Evolutionary conservation across 2,797 vertebrate genomes (phyloP).

Genomic region (Sebastes itinus): DNA sequence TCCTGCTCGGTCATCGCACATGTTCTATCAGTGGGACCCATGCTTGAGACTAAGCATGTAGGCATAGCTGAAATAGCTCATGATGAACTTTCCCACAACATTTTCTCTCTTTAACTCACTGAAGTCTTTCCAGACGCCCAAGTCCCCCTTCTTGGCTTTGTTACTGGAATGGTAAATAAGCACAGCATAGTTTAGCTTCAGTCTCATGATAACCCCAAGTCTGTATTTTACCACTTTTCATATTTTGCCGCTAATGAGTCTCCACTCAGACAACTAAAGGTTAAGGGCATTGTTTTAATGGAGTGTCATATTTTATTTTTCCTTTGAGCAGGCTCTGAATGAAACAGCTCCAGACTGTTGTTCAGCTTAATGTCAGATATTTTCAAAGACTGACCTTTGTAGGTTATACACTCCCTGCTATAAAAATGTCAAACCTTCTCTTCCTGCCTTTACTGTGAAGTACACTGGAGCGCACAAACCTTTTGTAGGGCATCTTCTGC

Average conservation of each 20-base stretch:
- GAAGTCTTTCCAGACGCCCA: constrained; percentile 66
- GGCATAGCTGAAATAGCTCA: constrained; percentile 82
- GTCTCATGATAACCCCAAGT: constrained; percentile 56
- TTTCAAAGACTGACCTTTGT: constrained; percentile 74
- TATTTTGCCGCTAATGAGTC: constrained; percentile 50
- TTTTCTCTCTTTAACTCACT: constrained; percentile 61
- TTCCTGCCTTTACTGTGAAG: constrained; percentile 48
- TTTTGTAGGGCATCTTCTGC: constrained; percentile 43
- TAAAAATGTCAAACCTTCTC: constrained; percentile 66
- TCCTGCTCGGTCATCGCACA: constrained; percentile 77
- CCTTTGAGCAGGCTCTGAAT: constrained; percentile 33
- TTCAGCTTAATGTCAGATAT: constrained; percentile 60
- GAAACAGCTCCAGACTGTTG: constrained; percentile 54
- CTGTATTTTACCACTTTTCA: constrained; percentile 47
- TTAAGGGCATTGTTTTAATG: constrained; percentile 69
- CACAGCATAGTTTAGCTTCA: constrained; percentile 49
- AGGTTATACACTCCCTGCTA: constrained; percentile 59
- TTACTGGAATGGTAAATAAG: constrained; percentile 67
- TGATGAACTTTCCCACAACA: constrained; percentile 86
- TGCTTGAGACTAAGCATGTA: constrained; percentile 60
- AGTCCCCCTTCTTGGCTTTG: constrained; percentile 41
- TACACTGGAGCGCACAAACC: not conserved
- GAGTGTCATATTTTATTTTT: constrained; percentile 25
- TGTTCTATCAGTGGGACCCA: constrained; percentile 71
- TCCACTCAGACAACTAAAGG: constrained; percentile 64